These are phyloP conservation scores for Pangasius mekongensis DNA, from an alignment of 2,797 vertebrate species.

Conservation along the genomic window DNA sequence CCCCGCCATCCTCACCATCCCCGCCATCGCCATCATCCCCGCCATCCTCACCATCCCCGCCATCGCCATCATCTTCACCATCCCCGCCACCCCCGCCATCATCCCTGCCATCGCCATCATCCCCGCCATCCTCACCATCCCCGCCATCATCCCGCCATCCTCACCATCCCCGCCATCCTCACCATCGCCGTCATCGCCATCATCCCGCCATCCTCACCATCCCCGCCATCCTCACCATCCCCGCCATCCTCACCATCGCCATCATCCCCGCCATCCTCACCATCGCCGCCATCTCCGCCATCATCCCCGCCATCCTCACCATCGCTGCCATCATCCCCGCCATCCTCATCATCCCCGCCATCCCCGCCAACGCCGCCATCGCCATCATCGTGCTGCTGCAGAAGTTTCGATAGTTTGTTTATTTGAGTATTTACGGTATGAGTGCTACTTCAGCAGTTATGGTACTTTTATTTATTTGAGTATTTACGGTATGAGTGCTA, in stretches of 20 bases:
- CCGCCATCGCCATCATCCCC: not conserved
- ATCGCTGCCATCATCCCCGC: not conserved
- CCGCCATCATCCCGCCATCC: not conserved
- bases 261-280: not conserved
- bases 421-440: too few relatives aligned
- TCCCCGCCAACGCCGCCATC: not conserved
- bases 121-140: not conserved
- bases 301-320: too few relatives aligned
- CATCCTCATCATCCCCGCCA: not conserved
- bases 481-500: too few relatives aligned
- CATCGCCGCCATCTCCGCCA: not conserved
- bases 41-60: not conserved
- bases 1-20: too few relatives aligned
- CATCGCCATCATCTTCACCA: rapidly evolving
- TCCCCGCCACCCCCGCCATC: not conserved
- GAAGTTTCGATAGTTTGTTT: too few relatives aligned
- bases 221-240: too few relatives aligned
- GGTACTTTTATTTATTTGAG: too few relatives aligned
- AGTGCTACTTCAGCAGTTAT: too few relatives aligned
- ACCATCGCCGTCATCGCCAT: not conserved
- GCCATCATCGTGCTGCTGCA: too few relatives aligned
- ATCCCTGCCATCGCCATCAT: not conserved
- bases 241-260: too few relatives aligned
- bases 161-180: not conserved
- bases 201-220: too few relatives aligned